Evolutionary conservation across 1,140 invertebrate species (phyloP), one percentile per base, ranked within the genome.

Genomic region (Euwallacea similis): DNA sequence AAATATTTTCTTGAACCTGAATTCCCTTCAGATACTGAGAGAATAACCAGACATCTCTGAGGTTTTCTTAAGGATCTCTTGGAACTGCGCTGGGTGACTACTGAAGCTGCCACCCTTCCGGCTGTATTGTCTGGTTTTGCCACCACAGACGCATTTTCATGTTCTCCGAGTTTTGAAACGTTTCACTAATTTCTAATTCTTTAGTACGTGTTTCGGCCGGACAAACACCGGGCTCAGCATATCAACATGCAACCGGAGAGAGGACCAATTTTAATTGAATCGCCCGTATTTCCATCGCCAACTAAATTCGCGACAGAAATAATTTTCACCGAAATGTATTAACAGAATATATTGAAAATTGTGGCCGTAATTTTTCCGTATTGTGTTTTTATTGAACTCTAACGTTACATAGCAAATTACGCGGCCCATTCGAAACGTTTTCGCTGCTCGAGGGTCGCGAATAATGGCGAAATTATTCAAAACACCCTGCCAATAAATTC

Each of bases 391-490:
- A 56, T 56, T 56, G 16, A 13, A 11, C 16, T 56, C 16, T 56
- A 13, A 16, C 11, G 54, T 13, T 56, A 50, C 46, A 11, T 11
- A 59, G 42, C 56, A 42, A 59, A 59, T 59, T 59, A 59, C 56
- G 13, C 9, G 56, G 56, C 8, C 56, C 10, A 59, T 41, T 59
- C 7, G 9, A 59, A n/a, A 59, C 21, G 9, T 33, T 33, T 59
- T 21, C 15, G 33, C 7, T 59, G 56, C 21, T 13, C 7, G 15
- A 59, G 56, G 9, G 56, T 59, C 42, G 42, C n/a, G 33, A 41
- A 21, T 59, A 59, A 59, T 21, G 21, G 56, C 41, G 13, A 59
- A 59, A 59, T 56, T 56, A 59, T 59, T 59, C 56, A 59, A 59
- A 59, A 59, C 56, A 59, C 41, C 11, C 56, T 41, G 21, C 7